Conservation (phyloP, 2,113 vertebrate species). For the Fulica atra region DNA sequence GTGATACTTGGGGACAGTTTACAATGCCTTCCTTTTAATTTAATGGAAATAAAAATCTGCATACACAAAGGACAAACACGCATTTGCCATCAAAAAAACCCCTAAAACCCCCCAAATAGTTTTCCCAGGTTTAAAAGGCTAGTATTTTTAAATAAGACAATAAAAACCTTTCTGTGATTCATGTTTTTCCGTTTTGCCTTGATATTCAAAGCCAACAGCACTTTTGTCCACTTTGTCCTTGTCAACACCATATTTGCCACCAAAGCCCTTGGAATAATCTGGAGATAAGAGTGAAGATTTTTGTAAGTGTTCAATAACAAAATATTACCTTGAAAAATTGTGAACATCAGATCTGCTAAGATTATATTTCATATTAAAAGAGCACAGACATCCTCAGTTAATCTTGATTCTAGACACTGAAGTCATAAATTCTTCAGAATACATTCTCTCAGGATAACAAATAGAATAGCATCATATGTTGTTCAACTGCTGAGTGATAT, state of each 20-base stretch:
- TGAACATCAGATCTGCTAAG: background rate
- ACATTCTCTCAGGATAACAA: background rate
- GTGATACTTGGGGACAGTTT: background rate
- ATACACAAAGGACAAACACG: background rate
- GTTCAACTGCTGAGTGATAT: background rate
- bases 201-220: constrained; percentile 94
- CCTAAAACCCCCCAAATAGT: background rate
- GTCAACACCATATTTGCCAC: constrained; percentile 88
- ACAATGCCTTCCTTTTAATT: background rate
- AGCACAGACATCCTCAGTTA: background rate
- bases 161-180: constrained; percentile 93
- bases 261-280: constrained; percentile 84
- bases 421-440: background rate
- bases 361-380: background rate
- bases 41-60: background rate
- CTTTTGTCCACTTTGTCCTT: constrained; percentile 86
- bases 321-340: background rate
- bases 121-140: background rate
- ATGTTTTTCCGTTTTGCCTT: constrained; percentile 92
- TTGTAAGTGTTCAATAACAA: background rate
- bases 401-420: background rate
- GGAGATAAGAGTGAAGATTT: constrained; percentile 16
- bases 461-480: background rate
- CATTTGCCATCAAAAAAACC: background rate
- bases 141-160: constrained; percentile 32